Evolutionary conservation across 1,140 invertebrate genomes (phyloP), one percentile per base, ranked within the genome.

Genomic region (Hydropsyche tenuis): DNA sequence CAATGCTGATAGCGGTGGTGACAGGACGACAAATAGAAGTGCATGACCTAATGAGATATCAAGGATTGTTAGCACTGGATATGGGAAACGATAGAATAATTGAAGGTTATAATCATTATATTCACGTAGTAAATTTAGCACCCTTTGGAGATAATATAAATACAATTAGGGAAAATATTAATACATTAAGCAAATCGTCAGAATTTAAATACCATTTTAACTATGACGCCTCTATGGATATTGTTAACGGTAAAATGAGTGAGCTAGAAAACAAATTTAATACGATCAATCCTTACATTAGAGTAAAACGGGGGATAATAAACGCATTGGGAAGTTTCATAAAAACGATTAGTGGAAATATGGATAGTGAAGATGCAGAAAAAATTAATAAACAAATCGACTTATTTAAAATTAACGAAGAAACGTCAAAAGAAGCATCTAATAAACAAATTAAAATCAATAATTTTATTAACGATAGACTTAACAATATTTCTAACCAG

Each of bases 301-400:
- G 53, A 60, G 20, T 20, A 11, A 60, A 60, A 60, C 53, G 53
- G 11, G 4, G 53, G 12, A 14, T 60, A 18, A 1, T 60, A 60
- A 60, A 60, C 22, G 11, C 22, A 3, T 20, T 25, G 22, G 53
- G 53, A 60, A 60, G 53, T 60, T 60, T 66, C n/a, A 37, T 42
- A 66, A 66, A 66, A 66, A 43, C 63, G 11, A 66, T 66, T 16
- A 42, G 25, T 12, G 63, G 63, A 42, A 66, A 66, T 66, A 66
- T 66, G 63, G 63, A 66, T 43, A 42, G 43, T 22, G 63, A 66
- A 22, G 63, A 66, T 42, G 63, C 63, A 14, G 22, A 66, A 66
- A 43, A 43, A 14, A 37, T 66, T 16, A 66, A 66, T 42, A 22
- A 66, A 66, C 27, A 66, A 42, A 66, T 66, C 7, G 42, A 66